These are phyloP conservation scores for Setophaga kirtlandii DNA, from an alignment of 2,113 vertebrate species.

Conservation along the genomic window DNA sequence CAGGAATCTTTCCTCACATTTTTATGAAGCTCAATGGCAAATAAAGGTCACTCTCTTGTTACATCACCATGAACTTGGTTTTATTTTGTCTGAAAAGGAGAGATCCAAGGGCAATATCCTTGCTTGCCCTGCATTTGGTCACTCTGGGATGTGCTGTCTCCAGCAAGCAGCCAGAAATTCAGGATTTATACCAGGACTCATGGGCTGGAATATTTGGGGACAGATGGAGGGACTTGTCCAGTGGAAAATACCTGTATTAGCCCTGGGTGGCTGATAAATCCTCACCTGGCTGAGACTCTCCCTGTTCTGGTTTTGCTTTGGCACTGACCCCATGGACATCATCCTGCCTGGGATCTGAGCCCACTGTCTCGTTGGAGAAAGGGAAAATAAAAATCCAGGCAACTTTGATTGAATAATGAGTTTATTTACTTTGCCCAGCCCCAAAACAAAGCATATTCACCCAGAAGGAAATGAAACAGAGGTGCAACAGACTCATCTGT, in stretches of 20 bases:
- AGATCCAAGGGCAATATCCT: background rate
- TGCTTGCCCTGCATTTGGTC: background rate
- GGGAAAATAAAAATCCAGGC: background rate
- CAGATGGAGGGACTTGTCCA: background rate
- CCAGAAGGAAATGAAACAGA: background rate
- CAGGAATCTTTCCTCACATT: constrained; percentile 9
- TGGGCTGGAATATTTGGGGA: background rate
- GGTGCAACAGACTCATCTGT: background rate
- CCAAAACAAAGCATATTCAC: background rate
- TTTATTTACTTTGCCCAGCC: background rate
- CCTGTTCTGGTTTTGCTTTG: background rate
- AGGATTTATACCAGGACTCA: background rate
- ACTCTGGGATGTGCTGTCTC: background rate
- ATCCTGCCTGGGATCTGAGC: background rate
- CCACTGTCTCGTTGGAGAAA: background rate
- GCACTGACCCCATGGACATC: background rate
- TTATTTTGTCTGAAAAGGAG: background rate
- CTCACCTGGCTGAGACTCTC: background rate
- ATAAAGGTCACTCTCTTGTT: background rate
- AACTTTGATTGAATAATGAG: background rate
- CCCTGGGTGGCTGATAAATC: background rate
- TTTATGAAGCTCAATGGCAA: constrained; percentile 15
- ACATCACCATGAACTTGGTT: background rate
- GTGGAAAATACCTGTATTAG: background rate
- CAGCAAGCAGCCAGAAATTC: background rate